Evolutionary conservation across 2,113 vertebrate genomes (phyloP).

Genomic region (Turnix velox): DNA sequence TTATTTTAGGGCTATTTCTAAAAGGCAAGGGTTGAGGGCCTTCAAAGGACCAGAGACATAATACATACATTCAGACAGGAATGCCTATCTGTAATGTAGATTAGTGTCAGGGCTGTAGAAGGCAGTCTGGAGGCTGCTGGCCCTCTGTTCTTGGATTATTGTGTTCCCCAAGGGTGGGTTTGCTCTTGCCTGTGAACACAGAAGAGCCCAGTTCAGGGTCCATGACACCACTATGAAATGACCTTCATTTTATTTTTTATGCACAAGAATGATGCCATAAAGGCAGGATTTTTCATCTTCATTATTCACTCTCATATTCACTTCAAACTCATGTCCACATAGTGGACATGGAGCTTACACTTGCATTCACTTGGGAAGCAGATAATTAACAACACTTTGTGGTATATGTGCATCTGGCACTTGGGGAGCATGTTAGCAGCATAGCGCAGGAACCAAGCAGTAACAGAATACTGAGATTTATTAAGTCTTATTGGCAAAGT

Average conservation of each 20-base stretch:
- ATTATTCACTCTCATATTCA: not conserved
- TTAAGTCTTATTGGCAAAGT: not conserved
- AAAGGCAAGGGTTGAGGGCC: not conserved
- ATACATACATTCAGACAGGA: not conserved
- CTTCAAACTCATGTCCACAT: not conserved
- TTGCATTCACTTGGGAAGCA: not conserved
- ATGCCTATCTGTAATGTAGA: not conserved
- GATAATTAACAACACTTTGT: not conserved
- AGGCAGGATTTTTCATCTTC: not conserved
- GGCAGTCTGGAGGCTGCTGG: rapidly evolving
- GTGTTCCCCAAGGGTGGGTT: not conserved
- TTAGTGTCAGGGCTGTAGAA: not conserved
- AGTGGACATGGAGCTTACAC: not conserved
- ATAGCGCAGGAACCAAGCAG: not conserved
- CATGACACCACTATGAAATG: not conserved
- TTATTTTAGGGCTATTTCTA: not conserved
- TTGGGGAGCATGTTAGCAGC: not conserved
- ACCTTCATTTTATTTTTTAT: not conserved
- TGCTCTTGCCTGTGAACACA: not conserved
- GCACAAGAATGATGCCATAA: not conserved
- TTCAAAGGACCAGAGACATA: not conserved
- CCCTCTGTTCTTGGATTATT: not conserved
- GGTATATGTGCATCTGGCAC: not conserved
- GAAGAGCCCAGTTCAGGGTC: not conserved
- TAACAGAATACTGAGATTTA: not conserved